A percentile compares a stretch with the other conserved stretches of the same genome.
phyloP scores from a whole-genome alignment of 1,140 invertebrate genomes.

The Saxidomus purpurata region DNA sequence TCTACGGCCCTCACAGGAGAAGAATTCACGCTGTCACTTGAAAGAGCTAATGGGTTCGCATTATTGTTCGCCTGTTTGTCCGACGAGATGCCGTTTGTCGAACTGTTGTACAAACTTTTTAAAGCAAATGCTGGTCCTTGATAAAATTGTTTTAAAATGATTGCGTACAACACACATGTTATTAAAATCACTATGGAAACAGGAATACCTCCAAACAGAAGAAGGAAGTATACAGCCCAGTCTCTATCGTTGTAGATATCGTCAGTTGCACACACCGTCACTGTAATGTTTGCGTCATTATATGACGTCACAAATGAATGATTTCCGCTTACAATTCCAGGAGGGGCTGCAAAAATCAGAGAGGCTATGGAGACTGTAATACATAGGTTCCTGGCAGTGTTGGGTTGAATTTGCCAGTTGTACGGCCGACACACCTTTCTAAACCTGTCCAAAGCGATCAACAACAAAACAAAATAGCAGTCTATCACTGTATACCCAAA shows the following conservation, averaged over 20 bases:
- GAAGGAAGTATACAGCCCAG: conserved; percentile 54
- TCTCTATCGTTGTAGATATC: conserved; percentile 48
- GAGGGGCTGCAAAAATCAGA: conserved; percentile 48
- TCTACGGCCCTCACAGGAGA: not conserved
- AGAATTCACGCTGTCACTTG: not conserved
- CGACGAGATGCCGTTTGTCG: not conserved
- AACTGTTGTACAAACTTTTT: conserved; percentile 19
- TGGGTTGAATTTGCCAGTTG: conserved; percentile 61
- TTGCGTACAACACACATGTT: conserved; percentile 45
- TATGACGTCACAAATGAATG: conserved; percentile 58
- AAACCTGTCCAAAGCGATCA: conserved; percentile 59
- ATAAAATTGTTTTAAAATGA: conserved; percentile 55
- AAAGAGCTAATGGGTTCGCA: not conserved
- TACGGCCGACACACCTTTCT: conserved; percentile 60
- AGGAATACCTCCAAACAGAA: conserved; percentile 56
- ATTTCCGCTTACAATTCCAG: conserved; percentile 57
- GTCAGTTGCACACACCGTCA: conserved; percentile 58
- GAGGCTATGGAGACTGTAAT: conserved; percentile 28
- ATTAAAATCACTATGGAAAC: conserved; percentile 53
- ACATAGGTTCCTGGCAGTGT: conserved; percentile 46
- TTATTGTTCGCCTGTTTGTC: not conserved
- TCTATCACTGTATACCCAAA: conserved; percentile 60
- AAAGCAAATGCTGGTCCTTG: conserved; percentile 5
- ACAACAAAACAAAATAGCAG: conserved; percentile 43
- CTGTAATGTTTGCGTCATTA: conserved; percentile 53